Conservation (phyloP, 2,888 invertebrate genomes). For the Pegoplata infirma region DNA sequence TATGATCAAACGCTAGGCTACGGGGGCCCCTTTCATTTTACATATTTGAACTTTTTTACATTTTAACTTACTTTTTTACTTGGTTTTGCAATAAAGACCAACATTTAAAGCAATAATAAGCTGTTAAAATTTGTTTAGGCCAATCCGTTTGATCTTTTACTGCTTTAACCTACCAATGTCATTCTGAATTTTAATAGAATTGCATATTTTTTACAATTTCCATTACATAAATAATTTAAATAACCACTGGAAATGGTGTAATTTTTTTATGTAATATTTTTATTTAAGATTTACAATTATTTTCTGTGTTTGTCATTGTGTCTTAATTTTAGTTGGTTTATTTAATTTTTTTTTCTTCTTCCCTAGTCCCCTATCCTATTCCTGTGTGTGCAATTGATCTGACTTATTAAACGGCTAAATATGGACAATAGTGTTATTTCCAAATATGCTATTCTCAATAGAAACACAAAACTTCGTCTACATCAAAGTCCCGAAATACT, state of each 20-base stretch:
- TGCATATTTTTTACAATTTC: no score
- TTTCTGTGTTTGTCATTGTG: not conserved
- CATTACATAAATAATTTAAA: no score
- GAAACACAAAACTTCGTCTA: constrained; percentile 61
- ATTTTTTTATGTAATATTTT: not conserved
- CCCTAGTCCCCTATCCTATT: constrained; percentile 34
- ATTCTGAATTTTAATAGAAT: not conserved
- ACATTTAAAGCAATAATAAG: no score
- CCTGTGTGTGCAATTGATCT: constrained; percentile 3
- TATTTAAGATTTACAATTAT: not conserved
- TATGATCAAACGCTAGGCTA: no score
- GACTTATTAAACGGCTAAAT: not conserved
- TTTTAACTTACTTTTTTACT: no score
- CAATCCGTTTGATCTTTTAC: no score
- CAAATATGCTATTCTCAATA: constrained; percentile 67
- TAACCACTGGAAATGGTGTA: not conserved
- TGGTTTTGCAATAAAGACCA: no score
- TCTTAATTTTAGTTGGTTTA: constrained; percentile 33
- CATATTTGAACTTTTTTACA: no score
- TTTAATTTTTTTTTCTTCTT: constrained; percentile 45
- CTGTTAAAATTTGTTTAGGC: no score
- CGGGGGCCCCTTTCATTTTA: no score
- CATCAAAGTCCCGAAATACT: constrained; percentile 58
- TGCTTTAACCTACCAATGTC: no score
- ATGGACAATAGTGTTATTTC: constrained; percentile 45